Percentiles rank a stretch among this genome's conserved stretches.
Conservation (phyloP, 1,140 invertebrate species). For the Rhizoglyphus robini region DNA sequence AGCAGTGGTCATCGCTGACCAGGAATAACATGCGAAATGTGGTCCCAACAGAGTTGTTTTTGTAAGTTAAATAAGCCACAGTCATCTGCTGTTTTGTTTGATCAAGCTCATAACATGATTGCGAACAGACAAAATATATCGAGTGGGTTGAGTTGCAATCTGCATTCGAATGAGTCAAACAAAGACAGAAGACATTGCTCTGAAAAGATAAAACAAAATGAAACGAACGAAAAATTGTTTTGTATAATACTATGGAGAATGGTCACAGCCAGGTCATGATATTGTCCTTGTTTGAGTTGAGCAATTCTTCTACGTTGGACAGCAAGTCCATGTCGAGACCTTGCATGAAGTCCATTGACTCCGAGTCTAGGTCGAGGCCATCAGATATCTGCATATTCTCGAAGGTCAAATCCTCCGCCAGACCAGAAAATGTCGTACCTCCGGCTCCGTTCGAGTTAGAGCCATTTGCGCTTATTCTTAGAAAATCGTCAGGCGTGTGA, state of each 20-base stretch:
- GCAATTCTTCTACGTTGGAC: slow-evolving; percentile 57
- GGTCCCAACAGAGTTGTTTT: too few relatives aligned
- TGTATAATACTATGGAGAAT: background rate
- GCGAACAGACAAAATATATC: too few relatives aligned
- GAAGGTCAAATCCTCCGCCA: slow-evolving; percentile 37
- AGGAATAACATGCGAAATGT: too few relatives aligned
- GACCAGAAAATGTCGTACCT: slow-evolving; percentile 45
- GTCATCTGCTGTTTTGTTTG: too few relatives aligned
- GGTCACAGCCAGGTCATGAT: slow-evolving; percentile 63
- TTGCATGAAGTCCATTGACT: slow-evolving; percentile 52
- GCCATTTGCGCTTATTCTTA: background rate
- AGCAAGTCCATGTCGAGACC: slow-evolving; percentile 71
- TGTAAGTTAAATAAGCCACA: too few relatives aligned
- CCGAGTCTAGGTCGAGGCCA: slow-evolving; percentile 49
- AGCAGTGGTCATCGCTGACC: too few relatives aligned
- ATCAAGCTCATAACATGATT: too few relatives aligned
- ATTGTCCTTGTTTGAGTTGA: slow-evolving; percentile 64
- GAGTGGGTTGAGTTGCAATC: too few relatives aligned
- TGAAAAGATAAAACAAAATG: background rate
- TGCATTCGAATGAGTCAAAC: too few relatives aligned
- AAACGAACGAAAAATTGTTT: background rate
- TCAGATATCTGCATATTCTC: slow-evolving; percentile 42
- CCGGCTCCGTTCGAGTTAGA: slow-evolving; percentile 41
- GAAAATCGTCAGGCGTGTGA: slow-evolving; percentile 10
- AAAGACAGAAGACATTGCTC: too few relatives aligned